These are phyloP conservation scores for Lithophane leautieri DNA, from an alignment of 2,888 invertebrate genomes.

Conservation along the genomic window DNA sequence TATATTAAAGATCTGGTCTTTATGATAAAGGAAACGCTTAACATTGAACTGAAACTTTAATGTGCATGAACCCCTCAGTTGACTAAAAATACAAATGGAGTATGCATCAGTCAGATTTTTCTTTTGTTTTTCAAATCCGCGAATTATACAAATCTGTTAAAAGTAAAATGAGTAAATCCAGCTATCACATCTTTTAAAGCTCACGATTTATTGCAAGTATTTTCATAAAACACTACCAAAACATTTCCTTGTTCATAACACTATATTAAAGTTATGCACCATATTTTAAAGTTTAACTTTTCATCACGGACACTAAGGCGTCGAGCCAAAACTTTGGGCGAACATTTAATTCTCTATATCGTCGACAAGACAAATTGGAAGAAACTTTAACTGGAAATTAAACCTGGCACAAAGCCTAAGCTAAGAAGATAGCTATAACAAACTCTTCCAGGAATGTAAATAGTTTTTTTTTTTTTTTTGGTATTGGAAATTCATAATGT, in stretches of 20 bases:
- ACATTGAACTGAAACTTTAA: background rate
- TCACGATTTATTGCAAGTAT: background rate
- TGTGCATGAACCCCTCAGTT: background rate
- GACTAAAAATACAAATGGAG: too few relatives aligned
- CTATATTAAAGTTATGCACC: slow-evolving; percentile 8
- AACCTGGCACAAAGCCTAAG: slow-evolving; percentile 51
- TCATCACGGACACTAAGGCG: slow-evolving; percentile 24
- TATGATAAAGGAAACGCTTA: background rate
- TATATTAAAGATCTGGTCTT: too few relatives aligned
- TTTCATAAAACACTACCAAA: background rate
- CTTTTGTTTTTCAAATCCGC: too few relatives aligned
- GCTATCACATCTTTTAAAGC: background rate
- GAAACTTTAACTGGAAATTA: slow-evolving; percentile 40
- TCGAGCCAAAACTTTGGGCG: slow-evolving; percentile 41
- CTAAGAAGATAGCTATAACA: slow-evolving; percentile 9
- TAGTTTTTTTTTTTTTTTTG: background rate
- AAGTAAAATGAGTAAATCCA: background rate
- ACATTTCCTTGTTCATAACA: slow-evolving; percentile 14
- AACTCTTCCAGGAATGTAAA: slow-evolving; percentile 21
- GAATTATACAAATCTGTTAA: background rate
- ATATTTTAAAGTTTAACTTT: slow-evolving; percentile 48
- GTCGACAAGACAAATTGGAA: slow-evolving; percentile 37
- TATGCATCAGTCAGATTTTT: background rate
- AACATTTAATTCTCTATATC: slow-evolving; percentile 27
- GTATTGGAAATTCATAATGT: slow-evolving; percentile 22